These are phyloP conservation scores for Salmo trutta DNA, from an alignment of 2,797 vertebrate species.

Conservation along the genomic window DNA sequence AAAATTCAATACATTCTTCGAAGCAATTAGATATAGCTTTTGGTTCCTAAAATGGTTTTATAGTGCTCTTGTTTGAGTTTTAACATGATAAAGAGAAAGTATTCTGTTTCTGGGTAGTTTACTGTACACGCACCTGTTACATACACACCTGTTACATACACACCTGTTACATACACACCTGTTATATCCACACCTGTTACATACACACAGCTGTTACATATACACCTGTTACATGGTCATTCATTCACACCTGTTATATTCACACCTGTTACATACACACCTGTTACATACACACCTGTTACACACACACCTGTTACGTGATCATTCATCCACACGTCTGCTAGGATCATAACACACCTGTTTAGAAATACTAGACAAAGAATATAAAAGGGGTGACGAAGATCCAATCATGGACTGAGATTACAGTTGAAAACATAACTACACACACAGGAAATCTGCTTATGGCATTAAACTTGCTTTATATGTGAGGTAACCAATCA, in stretches of 20 bases:
- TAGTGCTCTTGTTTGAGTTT: too few relatives aligned
- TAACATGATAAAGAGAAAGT: too few relatives aligned
- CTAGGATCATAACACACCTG: constrained; percentile 4
- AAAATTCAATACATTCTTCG: too few relatives aligned
- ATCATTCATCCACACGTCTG: constrained; percentile 16
- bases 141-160: too few relatives aligned
- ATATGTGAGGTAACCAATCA: constrained; percentile 34
- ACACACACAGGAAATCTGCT: constrained; percentile 38
- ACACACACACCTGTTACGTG: constrained; percentile 18
- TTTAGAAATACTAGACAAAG: constrained; percentile 38
- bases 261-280: too few relatives aligned
- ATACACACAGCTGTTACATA: too few relatives aligned
- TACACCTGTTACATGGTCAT: constrained; percentile 24
- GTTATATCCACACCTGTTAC: constrained; percentile 19
- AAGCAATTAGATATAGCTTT: too few relatives aligned
- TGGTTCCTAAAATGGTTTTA: too few relatives aligned
- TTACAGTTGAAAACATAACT: constrained; percentile 28
- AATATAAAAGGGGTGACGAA: constrained; percentile 60
- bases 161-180: too few relatives aligned
- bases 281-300: too few relatives aligned
- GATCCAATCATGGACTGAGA: constrained; percentile 61
- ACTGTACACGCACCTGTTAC: too few relatives aligned
- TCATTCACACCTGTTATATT: neutral
- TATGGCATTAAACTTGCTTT: constrained; percentile 20
- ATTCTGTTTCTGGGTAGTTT: too few relatives aligned